Conservation (phyloP, 2,888 invertebrate genomes). For the Lordiphosa andalusiaca region DNA sequence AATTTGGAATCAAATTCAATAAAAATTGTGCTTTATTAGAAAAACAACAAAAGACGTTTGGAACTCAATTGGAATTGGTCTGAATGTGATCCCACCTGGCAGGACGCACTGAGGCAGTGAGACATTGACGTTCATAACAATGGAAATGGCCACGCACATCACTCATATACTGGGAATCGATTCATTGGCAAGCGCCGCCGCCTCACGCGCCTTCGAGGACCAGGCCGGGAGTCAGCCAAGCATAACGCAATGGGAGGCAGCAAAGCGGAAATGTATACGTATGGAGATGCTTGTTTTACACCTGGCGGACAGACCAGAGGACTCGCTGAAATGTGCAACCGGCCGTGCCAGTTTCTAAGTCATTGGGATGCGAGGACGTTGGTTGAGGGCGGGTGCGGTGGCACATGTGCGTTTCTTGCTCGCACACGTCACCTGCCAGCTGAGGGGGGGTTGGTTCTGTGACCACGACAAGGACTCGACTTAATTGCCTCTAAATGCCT, state of each 20-base stretch:
- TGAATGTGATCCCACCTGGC: conserved; percentile 9
- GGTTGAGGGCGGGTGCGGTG: conserved; percentile 20
- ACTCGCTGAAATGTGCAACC: conserved; percentile 54
- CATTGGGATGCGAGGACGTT: conserved; percentile 11
- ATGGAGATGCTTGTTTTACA: conserved; percentile 53
- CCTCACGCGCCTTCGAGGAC: conserved; percentile 3
- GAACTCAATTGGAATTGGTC: background rate
- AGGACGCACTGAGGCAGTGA: background rate
- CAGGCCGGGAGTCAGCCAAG: conserved; percentile 41
- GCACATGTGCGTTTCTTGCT: conserved; percentile 25
- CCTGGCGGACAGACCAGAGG: conserved; percentile 45
- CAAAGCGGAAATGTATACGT: conserved; percentile 59
- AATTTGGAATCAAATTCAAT: too few species aligned
- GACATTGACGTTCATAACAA: conserved; percentile 43
- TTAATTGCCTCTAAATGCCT: conserved; percentile 67
- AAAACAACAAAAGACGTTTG: too few species aligned
- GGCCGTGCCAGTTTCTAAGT: conserved; percentile 42
- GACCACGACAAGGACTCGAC: conserved; percentile 34
- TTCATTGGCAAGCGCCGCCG: conserved; percentile 36
- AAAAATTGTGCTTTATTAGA: too few species aligned
- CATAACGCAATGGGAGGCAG: conserved; percentile 50
- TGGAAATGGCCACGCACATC: conserved; percentile 13
- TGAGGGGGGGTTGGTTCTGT: conserved; percentile 8
- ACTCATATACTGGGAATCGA: conserved; percentile 41
- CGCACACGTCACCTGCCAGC: conserved; percentile 15